Conservation (phyloP, 2,797 vertebrate genomes). For the Buceros bicornis region DNA sequence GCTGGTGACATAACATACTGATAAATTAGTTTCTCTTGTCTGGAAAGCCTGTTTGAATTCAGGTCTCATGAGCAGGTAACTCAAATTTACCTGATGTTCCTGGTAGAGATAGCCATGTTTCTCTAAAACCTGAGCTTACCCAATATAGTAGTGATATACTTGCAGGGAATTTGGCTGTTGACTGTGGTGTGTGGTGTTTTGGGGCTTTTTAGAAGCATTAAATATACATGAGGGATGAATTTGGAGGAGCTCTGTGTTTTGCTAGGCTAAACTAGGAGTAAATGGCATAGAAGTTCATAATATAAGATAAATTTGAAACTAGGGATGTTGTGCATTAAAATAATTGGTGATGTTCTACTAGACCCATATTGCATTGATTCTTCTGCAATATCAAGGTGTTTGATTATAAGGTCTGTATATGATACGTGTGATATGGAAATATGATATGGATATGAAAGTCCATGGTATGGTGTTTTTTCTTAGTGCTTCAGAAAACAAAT, state of each 20-base stretch:
- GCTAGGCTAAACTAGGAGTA: background rate
- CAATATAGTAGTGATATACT: background rate
- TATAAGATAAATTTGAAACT: background rate
- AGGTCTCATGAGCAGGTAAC: background rate
- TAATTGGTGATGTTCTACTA: background rate
- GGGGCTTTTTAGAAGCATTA: background rate
- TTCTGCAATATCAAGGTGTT: background rate
- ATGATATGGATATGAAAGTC: background rate
- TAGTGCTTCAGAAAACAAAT: background rate
- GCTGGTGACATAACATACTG: constrained; percentile 10
- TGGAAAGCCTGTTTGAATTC: background rate
- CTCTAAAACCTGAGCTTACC: background rate
- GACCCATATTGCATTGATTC: background rate
- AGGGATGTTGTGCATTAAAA: background rate
- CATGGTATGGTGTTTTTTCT: background rate
- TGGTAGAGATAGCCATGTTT: background rate
- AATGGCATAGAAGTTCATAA: background rate
- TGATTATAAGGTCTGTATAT: background rate
- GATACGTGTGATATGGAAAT: background rate
- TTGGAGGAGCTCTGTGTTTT: background rate
- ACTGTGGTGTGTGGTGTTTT: too few species aligned
- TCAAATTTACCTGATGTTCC: background rate
- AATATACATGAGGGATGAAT: background rate
- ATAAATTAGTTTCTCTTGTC: constrained; percentile 14
- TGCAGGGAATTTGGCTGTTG: background rate